Percentiles rank a stretch among this genome's conserved stretches.
phyloP scores from a whole-genome alignment of 2,888 invertebrate genomes.

The Caenorhabditis parvicauda region DNA sequence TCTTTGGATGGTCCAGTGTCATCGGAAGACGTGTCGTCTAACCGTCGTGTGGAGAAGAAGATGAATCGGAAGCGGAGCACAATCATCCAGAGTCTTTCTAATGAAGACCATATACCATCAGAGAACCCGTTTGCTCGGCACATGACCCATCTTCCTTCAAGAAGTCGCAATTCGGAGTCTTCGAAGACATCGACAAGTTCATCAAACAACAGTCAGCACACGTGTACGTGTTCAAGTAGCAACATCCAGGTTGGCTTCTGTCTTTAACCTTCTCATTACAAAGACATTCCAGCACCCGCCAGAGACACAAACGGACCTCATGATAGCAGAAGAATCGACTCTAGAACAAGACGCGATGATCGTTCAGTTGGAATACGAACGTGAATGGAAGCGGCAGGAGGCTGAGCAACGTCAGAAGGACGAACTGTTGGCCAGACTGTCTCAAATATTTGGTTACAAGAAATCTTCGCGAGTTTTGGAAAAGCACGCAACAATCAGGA shows the following conservation, averaged over 20 bases:
- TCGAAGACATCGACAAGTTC: no score
- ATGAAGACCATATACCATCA: no score
- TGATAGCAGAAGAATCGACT: no score
- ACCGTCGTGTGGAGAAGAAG: neutral
- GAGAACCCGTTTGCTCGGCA: no score
- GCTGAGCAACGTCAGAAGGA: constrained; percentile 14
- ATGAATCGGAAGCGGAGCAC: no score
- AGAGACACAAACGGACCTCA: neutral
- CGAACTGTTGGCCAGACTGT: constrained; percentile 20
- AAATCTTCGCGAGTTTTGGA: constrained; percentile 26
- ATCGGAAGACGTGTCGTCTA: constrained; percentile 9
- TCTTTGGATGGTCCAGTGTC: no score
- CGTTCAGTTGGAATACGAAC: constrained; percentile 3
- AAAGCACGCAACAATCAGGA: constrained; percentile 17
- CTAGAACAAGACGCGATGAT: no score
- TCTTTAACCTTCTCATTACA: neutral
- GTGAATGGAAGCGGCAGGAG: constrained; percentile 1
- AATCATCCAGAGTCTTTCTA: no score
- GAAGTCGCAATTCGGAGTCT: neutral
- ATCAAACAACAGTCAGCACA: no score
- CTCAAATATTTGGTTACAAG: constrained; percentile 29
- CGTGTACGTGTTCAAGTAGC: neutral
- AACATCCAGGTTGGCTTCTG: neutral
- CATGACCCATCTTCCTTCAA: no score
- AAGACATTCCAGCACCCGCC: neutral